Percentiles rank a stretch among this genome's conserved stretches.
These are phyloP conservation scores for Cyprinodon variegatus DNA, from an alignment of 2,113 vertebrate species.

Conservation along the genomic window DNA sequence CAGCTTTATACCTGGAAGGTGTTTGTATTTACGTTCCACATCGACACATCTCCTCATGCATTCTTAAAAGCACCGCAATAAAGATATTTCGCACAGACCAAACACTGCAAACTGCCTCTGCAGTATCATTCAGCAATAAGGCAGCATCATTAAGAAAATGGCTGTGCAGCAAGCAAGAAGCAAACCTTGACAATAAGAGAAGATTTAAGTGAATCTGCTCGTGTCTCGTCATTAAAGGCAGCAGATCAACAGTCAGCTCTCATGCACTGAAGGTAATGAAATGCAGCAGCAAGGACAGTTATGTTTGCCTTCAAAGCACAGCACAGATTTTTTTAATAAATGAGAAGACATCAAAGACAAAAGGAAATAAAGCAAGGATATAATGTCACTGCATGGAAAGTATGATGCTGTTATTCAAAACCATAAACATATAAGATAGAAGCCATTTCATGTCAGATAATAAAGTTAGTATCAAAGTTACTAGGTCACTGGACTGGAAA, in stretches of 20 bases:
- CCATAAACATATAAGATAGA: neutral
- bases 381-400: neutral
- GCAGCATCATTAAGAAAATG: slow-evolving; percentile 7
- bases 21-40: neutral
- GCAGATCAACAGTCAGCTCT: neutral
- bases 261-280: neutral
- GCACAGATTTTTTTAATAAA: slow-evolving; percentile 3
- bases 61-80: slow-evolving; percentile 9
- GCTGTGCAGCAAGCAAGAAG: neutral
- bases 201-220: neutral
- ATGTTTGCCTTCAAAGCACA: slow-evolving; percentile 23
- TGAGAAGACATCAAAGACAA: slow-evolving; percentile 17
- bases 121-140: neutral
- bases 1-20: neutral
- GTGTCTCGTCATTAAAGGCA: slow-evolving; percentile 2
- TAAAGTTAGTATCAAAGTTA: neutral
- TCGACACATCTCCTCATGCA: neutral
- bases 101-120: neutral
- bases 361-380: slow-evolving; percentile 21
- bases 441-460: neutral
- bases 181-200: neutral
- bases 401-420: neutral
- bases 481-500: neutral
- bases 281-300: slow-evolving; percentile 4
- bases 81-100: neutral